These are phyloP conservation scores for Chromobotia macracanthus DNA, from an alignment of 2,797 vertebrate genomes.

Conservation along the genomic window DNA sequence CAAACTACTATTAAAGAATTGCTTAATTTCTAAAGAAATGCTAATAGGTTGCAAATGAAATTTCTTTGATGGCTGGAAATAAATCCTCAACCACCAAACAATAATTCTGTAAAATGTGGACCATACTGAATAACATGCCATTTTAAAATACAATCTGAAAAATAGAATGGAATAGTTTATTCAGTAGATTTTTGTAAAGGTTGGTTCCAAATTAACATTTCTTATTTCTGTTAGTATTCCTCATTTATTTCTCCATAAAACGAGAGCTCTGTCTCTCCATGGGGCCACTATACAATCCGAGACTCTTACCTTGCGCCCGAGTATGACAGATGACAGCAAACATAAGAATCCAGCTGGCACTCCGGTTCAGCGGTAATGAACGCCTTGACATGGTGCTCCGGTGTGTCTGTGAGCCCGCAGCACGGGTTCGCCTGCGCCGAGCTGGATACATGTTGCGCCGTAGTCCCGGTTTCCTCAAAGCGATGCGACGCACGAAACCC, in stretches of 20 bases:
- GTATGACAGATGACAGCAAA: conserved; percentile 63
- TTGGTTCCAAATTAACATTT: not conserved
- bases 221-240: not conserved
- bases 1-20: conserved; percentile 5
- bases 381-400: conserved; percentile 60
- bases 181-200: not conserved
- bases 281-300: not conserved
- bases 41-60: not conserved
- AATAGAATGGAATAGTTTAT: too few relatives aligned
- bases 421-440: conserved; percentile 66
- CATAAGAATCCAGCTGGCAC: conserved; percentile 76
- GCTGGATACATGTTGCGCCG: conserved; percentile 79
- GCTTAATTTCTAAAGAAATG: not conserved
- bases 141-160: too few relatives aligned
- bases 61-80: too few relatives aligned
- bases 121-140: not conserved
- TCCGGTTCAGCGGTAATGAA: conserved; percentile 56
- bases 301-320: conserved; percentile 75
- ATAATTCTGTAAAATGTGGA: too few relatives aligned
- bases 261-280: not conserved
- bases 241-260: not conserved
- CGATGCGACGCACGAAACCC: conserved; percentile 62
- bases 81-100: too few relatives aligned
- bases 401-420: conserved; percentile 59
- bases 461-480: too few relatives aligned